Evolutionary conservation across 2,113 vertebrate species (phyloP), one percentile per base, ranked within the genome.

Genomic region (Riparia riparia): DNA sequence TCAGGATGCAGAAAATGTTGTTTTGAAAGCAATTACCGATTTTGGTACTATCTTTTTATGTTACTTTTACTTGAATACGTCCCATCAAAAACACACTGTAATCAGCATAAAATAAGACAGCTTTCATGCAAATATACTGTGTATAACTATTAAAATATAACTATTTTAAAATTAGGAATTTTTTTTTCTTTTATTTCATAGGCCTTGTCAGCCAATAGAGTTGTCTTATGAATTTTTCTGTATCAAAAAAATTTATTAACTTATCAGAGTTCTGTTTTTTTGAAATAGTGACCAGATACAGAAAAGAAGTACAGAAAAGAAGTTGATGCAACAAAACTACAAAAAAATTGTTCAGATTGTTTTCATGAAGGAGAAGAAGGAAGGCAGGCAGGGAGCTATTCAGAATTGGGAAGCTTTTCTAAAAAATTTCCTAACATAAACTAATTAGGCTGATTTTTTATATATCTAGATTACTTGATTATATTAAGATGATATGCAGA

Each of bases 161-260:
- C 17, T 37, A 66, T 22, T 45, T 45, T 15, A 41, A 93, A 74
- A 74, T 17, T 1, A 54, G 41, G 26, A 78, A 0, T 1, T 37
- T 51, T 8, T 63, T 57, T 60, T 51, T 13, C 16, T 61, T 50
- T 17, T 45, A 50, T 44, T 81, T 42, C 42, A 51, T 37, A 58
- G 31, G 39, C 6, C 64, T 28, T 24, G 44, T 34, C 42, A 92
- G 61, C 5, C 57, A n/a, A 66, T 7, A 74, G 3, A 0, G 0
- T 21, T 45, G 16, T 50, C 66, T 69, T 26, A 25, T 0, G 2
- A 32, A 2, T 8, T 31, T n/a, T 65, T 65, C 44, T 5, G 2
- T 39, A 41, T 28, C 0, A 79, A 80, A 72, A 72, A 44, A 45
- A 7, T 2, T 41, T 3, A 74, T 2, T 9, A 44, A n/a, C 6